A percentile compares a stretch with the other conserved stretches of the same genome.
Evolutionary conservation across 1,140 invertebrate genomes (phyloP).

Genomic region (Macrotrachela quadricornifera): DNA sequence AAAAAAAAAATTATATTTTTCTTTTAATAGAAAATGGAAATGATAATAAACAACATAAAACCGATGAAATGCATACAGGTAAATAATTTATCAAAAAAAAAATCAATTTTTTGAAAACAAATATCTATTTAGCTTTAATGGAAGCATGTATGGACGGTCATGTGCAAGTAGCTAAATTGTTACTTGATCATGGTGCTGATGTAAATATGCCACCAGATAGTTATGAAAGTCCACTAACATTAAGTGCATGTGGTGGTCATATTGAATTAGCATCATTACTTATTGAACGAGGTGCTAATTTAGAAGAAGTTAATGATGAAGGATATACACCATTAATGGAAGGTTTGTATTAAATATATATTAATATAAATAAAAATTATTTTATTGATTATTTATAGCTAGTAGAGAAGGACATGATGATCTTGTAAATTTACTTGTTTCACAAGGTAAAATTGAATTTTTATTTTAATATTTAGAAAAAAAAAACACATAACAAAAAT

Average conservation of each 20-base stretch:
- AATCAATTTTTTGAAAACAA: too few relatives aligned
- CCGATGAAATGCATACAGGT: slow-evolving; percentile 84
- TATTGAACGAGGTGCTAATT: slow-evolving; percentile 84
- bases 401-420: slow-evolving; percentile 91
- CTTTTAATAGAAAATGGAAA: slow-evolving; percentile 35
- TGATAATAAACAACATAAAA: slow-evolving; percentile 51
- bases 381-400: too few relatives aligned
- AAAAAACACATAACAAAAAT: too few relatives aligned
- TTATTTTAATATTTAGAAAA: too few relatives aligned
- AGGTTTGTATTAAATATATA: too few relatives aligned
- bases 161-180: slow-evolving; percentile 33
- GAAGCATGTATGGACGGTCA: slow-evolving; percentile 99
- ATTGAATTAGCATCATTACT: slow-evolving; percentile 74
- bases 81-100: too few relatives aligned
- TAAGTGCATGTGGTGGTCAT: slow-evolving; percentile 93
- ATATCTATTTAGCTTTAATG: slow-evolving; percentile 51
- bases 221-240: slow-evolving; percentile 89
- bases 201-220: slow-evolving; percentile 47
- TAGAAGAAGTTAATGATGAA: slow-evolving; percentile 96
- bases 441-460: too few relatives aligned
- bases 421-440: slow-evolving; percentile 78
- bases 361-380: too few relatives aligned
- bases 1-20: slow-evolving; percentile 35
- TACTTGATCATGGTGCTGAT: slow-evolving; percentile 50
- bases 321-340: slow-evolving; percentile 89